Evolutionary conservation across 2,113 vertebrate species (phyloP), one percentile per base, ranked within the genome.

Genomic region (Craseonycteris thonglongyai): DNA sequence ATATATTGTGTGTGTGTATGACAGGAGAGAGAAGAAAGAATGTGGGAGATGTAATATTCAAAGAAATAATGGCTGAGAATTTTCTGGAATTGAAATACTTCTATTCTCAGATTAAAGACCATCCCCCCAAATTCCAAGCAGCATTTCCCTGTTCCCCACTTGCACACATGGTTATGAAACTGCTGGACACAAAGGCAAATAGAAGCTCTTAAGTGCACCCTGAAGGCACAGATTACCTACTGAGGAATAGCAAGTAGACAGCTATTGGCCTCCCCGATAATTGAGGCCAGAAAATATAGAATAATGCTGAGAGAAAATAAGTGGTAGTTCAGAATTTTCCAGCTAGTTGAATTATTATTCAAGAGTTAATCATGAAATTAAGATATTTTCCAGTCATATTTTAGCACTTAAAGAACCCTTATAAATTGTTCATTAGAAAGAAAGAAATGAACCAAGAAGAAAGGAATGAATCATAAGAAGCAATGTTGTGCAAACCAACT

Each of bases 401-500:
- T 40, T 93, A 33, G 75, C 14, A 78, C 40, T 72, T 93, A 59
- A 56, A 93, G 38, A 93, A 78, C 56, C 63, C 38, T 79, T 96
- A 35, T 33, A 66, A 72, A 21, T 30, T 90, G 11, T 33, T 40
- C 24, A 35, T 92, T 35, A 84, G 51, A 72, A 88, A 79, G n/a
- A 75, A 94, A 45, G 65, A 91, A 74, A 26, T 49, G 26, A 78
- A 49, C 47, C 33, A 24, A 38, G 42, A 45, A 58, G 35, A 71
- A 84, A 51, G 35, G 72, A 76, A 58, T 30, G 35, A 79, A 42
- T 35, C 68, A 38, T 92, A 78, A 75, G 42, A 45, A n/a, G 35
- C 65, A 63, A 0, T 85, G 6, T 42, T 58, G n/a, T 59, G 24
- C 30, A 40, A 59, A 51, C 56, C 61, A 11, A 11, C 14, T 88